Conservation (phyloP, 2,797 vertebrate genomes). For the Chrysocyon brachyurus region DNA sequence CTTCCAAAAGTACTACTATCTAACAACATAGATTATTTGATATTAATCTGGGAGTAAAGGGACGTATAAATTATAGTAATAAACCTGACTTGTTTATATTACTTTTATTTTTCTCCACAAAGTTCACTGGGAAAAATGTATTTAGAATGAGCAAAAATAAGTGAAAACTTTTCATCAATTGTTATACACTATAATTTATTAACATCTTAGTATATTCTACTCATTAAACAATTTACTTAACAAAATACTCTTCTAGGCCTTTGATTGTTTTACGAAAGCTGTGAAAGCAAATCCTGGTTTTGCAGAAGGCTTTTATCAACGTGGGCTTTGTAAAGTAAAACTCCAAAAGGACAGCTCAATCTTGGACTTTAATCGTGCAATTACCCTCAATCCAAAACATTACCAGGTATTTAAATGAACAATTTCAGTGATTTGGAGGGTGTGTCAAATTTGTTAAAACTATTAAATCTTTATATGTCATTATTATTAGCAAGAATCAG, state of each 20-base stretch:
- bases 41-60: slow-evolving; percentile 33
- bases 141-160: slow-evolving; percentile 13
- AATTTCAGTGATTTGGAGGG: slow-evolving; percentile 35
- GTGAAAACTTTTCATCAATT: slow-evolving; percentile 53
- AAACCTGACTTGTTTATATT: slow-evolving; percentile 24
- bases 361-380: slow-evolving; percentile 89
- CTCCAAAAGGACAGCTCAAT: slow-evolving; percentile 86
- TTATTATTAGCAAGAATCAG: not conserved
- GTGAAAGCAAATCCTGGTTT: slow-evolving; percentile 87
- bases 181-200: not conserved
- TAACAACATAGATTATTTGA: slow-evolving; percentile 30
- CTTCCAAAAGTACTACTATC: not conserved
- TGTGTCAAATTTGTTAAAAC: slow-evolving; percentile 52
- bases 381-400: slow-evolving; percentile 88
- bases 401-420: slow-evolving; percentile 88
- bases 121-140: not conserved
- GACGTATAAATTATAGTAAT: not conserved
- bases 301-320: slow-evolving; percentile 90
- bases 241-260: slow-evolving; percentile 85
- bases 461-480: not conserved
- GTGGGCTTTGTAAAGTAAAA: slow-evolving; percentile 89
- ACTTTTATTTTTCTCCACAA: slow-evolving; percentile 44
- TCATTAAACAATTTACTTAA: slow-evolving; percentile 11
- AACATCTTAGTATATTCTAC: slow-evolving; percentile 51
- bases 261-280: slow-evolving; percentile 87